Base-by-base conservation (phyloP, 1,140 invertebrate genomes). In the Lucilia cuprina region DNA sequence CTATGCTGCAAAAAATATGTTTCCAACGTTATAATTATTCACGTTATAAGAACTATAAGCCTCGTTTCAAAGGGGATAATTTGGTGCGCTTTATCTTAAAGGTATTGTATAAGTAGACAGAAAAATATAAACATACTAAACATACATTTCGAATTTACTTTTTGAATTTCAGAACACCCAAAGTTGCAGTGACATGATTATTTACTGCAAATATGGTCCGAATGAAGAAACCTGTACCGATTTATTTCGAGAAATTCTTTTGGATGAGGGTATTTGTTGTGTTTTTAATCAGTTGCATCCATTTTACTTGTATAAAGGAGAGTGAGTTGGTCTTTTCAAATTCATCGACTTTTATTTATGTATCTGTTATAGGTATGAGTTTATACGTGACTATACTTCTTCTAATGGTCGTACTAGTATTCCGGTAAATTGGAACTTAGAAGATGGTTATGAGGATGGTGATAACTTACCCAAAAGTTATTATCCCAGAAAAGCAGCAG, bases 191-290 rank as follows among this genome's bases (percentile, higher is more conserved):
- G 47, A 83, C 13, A 83, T 83, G 83, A 49, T 83, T 2, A 34
- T 83, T 21, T 47, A 74, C 55, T 96, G 95, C 84, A 83, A 91
- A 34, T 96, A 94, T 94, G 92, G 93, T 85, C 93, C 92, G 0
- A 91, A 91, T 25, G 85, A 85, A 2, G 90, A 92, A 21, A 92
- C 92, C n/a, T 96, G 95, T 86, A 90, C 93, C 7, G 92, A 94
- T 14, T 87, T 95, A 50, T 96, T 96, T 89, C 95, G 95, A 87
- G 93, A 94, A 2, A 93, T 94, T 19, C 91, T 96, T 55, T 95
- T 95, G 0, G 95, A 96, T 85, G 95, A 96, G 89, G 95, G 95
- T 0, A 92, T 95, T 2, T 96, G 95, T 87, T 96, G 95, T 89
- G n/a, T 94, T 17, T 96, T 96, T 86, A 96, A 96, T 87, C 93